Evolutionary conservation across 2,113 vertebrate genomes (phyloP).

Genomic region (Tretioscincus oriximinensis): DNA sequence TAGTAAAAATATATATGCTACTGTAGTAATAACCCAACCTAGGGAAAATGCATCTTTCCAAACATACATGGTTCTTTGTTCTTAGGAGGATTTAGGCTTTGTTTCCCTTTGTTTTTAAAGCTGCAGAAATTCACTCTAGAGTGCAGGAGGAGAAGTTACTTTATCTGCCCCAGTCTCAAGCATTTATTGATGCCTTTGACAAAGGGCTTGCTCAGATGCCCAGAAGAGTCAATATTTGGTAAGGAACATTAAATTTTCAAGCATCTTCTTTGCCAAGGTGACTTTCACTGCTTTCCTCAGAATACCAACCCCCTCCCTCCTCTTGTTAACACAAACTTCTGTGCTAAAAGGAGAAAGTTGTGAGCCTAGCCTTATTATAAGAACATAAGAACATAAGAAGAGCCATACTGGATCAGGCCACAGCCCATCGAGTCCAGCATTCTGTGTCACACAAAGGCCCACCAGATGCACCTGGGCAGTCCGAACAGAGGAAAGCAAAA

Average conservation of each 20-base stretch:
- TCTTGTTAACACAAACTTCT: background rate
- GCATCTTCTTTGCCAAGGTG: conserved; percentile 56
- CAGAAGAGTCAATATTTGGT: conserved; percentile 54
- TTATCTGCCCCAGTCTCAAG: conserved; percentile 58
- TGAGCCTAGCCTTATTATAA: background rate
- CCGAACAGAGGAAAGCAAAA: no score
- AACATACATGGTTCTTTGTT: background rate
- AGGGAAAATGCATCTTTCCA: background rate
- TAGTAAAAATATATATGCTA: no score
- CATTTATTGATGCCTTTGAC: conserved; percentile 49
- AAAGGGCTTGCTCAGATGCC: conserved; percentile 53
- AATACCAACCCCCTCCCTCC: conserved; percentile 5
- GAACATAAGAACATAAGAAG: no score
- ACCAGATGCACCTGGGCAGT: no score
- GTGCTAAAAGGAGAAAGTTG: background rate
- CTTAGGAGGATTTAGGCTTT: background rate
- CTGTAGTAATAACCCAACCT: background rate
- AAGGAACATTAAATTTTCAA: conserved; percentile 67
- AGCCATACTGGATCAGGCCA: no score
- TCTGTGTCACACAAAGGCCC: no score
- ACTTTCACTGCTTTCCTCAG: conserved; percentile 38
- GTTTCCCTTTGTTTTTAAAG: background rate
- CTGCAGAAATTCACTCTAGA: conserved; percentile 19
- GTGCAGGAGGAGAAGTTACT: conserved; percentile 54
- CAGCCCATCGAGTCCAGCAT: no score